These are phyloP conservation scores for Stigmatopora nigra DNA, from an alignment of 2,113 vertebrate genomes.

Conservation along the genomic window DNA sequence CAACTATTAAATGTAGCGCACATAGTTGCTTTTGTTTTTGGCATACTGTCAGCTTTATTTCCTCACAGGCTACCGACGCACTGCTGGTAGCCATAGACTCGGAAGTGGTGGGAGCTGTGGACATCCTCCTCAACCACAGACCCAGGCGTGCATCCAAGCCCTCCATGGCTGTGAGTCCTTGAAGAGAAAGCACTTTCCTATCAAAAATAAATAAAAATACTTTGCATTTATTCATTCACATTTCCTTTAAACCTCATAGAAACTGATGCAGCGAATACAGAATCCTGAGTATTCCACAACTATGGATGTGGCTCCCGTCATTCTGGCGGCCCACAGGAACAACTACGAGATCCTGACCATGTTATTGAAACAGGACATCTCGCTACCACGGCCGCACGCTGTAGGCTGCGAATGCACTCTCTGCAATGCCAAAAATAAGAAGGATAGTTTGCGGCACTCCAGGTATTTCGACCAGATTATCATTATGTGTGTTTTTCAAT, in stretches of 20 bases:
- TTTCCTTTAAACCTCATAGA: slow-evolving; percentile 66
- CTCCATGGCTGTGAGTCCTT: slow-evolving; percentile 85
- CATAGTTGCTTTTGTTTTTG: not conserved
- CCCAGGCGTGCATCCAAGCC: slow-evolving; percentile 89
- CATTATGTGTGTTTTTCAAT: too few relatives aligned
- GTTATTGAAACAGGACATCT: slow-evolving; percentile 96
- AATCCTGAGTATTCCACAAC: slow-evolving; percentile 98
- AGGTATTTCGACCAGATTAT: slow-evolving; percentile 63
- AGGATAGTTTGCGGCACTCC: slow-evolving; percentile 94
- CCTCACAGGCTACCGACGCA: slow-evolving; percentile 84
- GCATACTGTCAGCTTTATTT: slow-evolving; percentile 24
- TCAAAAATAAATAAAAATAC: not conserved
- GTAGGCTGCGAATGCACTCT: slow-evolving; percentile 96
- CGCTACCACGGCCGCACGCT: slow-evolving; percentile 91
- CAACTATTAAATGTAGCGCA: not conserved
- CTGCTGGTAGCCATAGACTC: slow-evolving; percentile 96
- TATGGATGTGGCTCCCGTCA: slow-evolving; percentile 97
- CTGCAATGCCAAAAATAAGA: slow-evolving; percentile 98
- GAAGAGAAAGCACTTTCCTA: not conserved
- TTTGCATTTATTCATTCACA: too few relatives aligned
- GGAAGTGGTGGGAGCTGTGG: slow-evolving; percentile 95
- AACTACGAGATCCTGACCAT: slow-evolving; percentile 99
- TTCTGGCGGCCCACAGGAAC: slow-evolving; percentile 96
- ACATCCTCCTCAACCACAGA: slow-evolving; percentile 94
- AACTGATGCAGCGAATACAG: slow-evolving; percentile 97